A percentile compares a stretch with the other conserved stretches of the same genome.
These are phyloP conservation scores for human DNA, from an alignment of 2,113 vertebrate genomes.

Conservation along the genomic window DNA sequence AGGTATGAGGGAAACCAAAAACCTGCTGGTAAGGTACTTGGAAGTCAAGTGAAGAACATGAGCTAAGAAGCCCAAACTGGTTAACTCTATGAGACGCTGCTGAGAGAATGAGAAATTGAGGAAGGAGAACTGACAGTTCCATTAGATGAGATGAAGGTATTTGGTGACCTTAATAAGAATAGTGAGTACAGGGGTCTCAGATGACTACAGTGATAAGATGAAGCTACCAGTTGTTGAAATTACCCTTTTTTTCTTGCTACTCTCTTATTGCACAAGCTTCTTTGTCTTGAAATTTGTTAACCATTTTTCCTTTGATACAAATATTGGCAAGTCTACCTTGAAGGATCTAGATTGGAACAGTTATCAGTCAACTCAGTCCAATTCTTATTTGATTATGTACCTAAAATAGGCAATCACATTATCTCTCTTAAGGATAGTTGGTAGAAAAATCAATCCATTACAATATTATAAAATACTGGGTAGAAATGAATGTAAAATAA, in stretches of 20 bases:
- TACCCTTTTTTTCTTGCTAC: not conserved
- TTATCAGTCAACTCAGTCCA: not conserved
- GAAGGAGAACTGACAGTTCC: not conserved
- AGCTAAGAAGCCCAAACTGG: not conserved
- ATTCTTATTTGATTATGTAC: not conserved
- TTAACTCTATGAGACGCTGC: not conserved
- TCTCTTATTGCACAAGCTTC: not conserved
- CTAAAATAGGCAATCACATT: not conserved
- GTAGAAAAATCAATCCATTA: not conserved
- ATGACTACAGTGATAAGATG: not conserved
- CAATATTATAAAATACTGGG: not conserved
- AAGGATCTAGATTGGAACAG: not conserved
- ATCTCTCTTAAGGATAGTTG: not conserved
- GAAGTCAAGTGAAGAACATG: not conserved
- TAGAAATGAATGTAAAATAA: not conserved
- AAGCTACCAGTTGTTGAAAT: not conserved
- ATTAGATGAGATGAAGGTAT: not conserved
- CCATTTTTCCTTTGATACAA: not conserved
- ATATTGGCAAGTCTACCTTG: not conserved
- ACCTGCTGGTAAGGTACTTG: not conserved
- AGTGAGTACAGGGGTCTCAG: not conserved
- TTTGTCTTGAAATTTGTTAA: not conserved
- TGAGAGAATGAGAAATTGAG: not conserved
- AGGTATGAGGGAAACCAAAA: not conserved
- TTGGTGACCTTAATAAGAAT: not conserved